phyloP scores from a whole-genome alignment of 1,140 invertebrate species.

The Drosophila ambigua region DNA sequence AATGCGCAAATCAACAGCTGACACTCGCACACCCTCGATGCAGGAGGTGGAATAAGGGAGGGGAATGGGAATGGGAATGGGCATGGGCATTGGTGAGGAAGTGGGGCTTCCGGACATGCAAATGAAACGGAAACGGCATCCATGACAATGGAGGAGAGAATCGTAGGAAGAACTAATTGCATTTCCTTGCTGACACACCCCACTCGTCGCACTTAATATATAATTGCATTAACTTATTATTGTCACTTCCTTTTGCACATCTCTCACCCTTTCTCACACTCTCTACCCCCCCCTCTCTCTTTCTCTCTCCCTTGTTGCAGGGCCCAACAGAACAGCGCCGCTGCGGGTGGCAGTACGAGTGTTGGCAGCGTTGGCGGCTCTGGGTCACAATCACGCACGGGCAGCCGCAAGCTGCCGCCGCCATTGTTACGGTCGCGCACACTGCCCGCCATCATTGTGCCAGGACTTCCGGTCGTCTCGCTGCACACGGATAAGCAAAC shows the following conservation, averaged over 20 bases:
- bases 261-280: conserved; percentile 20
- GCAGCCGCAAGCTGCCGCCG: conserved; percentile 85
- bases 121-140: conserved; percentile 67
- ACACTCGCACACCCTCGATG: conserved; percentile 33
- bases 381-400: conserved; percentile 75
- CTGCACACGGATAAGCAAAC: conserved; percentile 89
- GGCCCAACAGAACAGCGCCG: conserved; percentile 85
- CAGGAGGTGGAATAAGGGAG: conserved; percentile 16
- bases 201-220: conserved; percentile 53
- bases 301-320: conserved; percentile 61
- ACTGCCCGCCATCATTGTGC: conserved; percentile 94
- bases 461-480: conserved; percentile 92
- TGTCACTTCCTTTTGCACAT: conserved; percentile 51
- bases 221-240: conserved; percentile 79
- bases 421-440: conserved; percentile 93
- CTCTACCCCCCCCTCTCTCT: conserved; percentile 26
- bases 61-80: background rate
- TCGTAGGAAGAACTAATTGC: conserved; percentile 55
- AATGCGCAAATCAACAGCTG: conserved; percentile 62
- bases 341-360: conserved; percentile 87
- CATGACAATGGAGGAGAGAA: conserved; percentile 9
- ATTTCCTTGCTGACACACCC: conserved; percentile 54
- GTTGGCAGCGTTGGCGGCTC: conserved; percentile 85
- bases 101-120: conserved; percentile 36
- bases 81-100: too few species aligned